These are phyloP conservation scores for Lordiphosa fenestrarum DNA, from an alignment of 2,888 invertebrate species.

Conservation along the genomic window DNA sequence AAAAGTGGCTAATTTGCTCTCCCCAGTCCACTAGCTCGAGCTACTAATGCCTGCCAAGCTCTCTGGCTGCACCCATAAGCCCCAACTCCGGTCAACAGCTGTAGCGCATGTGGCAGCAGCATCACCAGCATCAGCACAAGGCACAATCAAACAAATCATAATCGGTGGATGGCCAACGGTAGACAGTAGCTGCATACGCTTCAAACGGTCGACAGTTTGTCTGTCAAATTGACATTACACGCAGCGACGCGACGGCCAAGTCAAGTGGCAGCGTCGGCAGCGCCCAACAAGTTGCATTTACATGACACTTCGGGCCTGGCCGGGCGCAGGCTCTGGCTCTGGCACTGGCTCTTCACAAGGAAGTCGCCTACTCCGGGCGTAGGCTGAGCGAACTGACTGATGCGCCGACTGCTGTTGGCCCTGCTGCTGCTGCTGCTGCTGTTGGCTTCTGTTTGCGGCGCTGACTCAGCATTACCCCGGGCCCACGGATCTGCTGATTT, in stretches of 20 bases:
- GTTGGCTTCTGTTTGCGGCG: conserved; percentile 71
- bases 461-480: conserved; percentile 61
- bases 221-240: conserved; percentile 73
- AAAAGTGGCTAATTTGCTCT: no score
- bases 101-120: conserved; percentile 1
- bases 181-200: conserved; percentile 70
- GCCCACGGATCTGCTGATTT: conserved; percentile 51
- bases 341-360: conserved; percentile 6
- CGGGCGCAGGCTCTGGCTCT: conserved; percentile 30
- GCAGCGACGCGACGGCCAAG: conserved; percentile 39
- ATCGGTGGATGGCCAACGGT: conserved; percentile 50
- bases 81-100: no score
- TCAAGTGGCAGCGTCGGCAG: conserved; percentile 33
- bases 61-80: no score
- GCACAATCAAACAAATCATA: conserved; percentile 59
- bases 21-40: no score
- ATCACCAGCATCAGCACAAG: background rate
- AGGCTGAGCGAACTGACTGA: conserved; percentile 49
- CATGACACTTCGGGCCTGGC: conserved; percentile 51
- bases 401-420: conserved; percentile 52
- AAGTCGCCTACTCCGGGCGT: conserved; percentile 22
- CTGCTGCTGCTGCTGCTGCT: conserved; percentile 20
- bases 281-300: conserved; percentile 67
- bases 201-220: conserved; percentile 74
- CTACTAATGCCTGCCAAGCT: no score